A percentile compares a stretch with the other conserved stretches of the same genome.
phyloP scores from a whole-genome alignment of 2,888 invertebrate genomes.

The Cataglyphis albicans region DNA sequence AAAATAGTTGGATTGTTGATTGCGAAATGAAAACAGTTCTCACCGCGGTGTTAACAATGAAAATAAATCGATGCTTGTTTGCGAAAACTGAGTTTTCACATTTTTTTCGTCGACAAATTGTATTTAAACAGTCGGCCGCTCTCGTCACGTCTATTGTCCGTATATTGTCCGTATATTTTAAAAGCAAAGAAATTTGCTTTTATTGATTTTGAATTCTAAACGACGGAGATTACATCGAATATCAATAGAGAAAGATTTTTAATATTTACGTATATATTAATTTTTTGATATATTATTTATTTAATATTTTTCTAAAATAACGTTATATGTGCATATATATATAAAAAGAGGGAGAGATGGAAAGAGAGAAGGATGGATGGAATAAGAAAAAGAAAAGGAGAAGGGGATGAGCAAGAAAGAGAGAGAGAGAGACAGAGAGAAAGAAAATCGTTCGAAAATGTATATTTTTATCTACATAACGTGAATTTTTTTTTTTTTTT shows the following conservation, averaged over 20 bases:
- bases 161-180: conserved; percentile 27
- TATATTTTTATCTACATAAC: not conserved
- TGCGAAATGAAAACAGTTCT: conserved; percentile 46
- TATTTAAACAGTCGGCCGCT: conserved; percentile 50
- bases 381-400: too few relatives aligned
- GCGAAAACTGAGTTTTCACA: conserved; percentile 39
- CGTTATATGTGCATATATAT: not conserved
- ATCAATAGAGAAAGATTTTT: not conserved
- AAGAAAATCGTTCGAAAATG: not conserved
- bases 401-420: not conserved
- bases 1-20: conserved; percentile 27
- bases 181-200: not conserved
- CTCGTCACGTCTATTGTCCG: conserved; percentile 5
- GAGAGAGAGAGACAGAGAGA: not conserved
- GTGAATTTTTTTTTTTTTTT: not conserved
- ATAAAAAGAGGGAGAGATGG: not conserved
- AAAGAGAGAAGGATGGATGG: too few relatives aligned
- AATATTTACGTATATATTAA: not conserved
- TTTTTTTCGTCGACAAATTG: conserved; percentile 52
- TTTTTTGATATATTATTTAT: not conserved
- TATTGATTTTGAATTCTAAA: conserved; percentile 25
- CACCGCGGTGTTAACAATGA: conserved; percentile 50
- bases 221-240: not conserved
- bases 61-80: conserved; percentile 49
- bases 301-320: not conserved